Percentiles rank a stretch among this genome's conserved stretches.
These are phyloP conservation scores for Microctonus brassicae DNA, from an alignment of 2,888 invertebrate species.

Conservation along the genomic window DNA sequence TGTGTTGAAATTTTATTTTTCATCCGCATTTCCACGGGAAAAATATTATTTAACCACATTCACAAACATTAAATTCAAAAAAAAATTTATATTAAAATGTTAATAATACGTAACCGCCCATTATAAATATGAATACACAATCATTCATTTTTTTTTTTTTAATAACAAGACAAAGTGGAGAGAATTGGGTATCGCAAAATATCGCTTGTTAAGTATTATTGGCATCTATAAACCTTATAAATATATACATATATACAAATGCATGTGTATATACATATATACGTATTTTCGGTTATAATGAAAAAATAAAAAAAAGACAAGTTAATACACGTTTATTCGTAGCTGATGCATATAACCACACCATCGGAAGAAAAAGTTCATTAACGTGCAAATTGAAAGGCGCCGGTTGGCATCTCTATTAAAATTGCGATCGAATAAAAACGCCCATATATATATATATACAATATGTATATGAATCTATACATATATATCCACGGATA, in stretches of 20 bases:
- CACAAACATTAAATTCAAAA: no score
- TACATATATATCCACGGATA: no score
- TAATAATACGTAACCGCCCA: no score
- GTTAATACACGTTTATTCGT: neutral
- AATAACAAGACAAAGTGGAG: neutral
- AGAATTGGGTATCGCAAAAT: neutral
- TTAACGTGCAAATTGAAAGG: constrained; percentile 60
- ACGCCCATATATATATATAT: constrained; percentile 1
- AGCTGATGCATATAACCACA: neutral
- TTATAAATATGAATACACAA: neutral
- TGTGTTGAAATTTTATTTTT: no score
- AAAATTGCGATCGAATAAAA: constrained; percentile 37
- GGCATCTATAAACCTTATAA: neutral
- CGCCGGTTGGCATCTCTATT: constrained; percentile 45
- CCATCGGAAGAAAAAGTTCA: constrained; percentile 46
- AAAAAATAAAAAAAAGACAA: neutral
- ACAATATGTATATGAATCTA: no score
- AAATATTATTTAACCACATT: no score
- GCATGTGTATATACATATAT: no score
- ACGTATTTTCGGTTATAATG: neutral
- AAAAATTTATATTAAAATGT: no score
- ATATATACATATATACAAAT: no score
- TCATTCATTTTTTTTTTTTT: neutral
- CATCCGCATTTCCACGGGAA: no score
- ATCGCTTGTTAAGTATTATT: neutral